Evolutionary conservation across 2,888 invertebrate species (phyloP).

Genomic region (Punctoribates punctum): DNA sequence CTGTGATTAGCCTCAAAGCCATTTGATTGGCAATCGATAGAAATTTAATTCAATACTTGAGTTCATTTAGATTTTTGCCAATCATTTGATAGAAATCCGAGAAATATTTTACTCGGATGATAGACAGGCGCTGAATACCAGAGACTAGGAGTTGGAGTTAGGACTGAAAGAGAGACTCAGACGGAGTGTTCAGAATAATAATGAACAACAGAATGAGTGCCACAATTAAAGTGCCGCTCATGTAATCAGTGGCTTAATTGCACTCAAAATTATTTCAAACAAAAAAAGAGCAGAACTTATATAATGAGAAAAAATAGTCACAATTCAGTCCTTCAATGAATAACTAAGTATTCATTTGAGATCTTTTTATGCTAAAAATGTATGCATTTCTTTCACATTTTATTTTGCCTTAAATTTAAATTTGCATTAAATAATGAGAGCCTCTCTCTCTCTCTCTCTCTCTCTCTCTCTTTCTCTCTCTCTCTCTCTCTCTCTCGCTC

Average conservation of each 20-base stretch:
- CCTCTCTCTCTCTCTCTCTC: neutral
- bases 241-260: conserved; percentile 14
- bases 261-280: neutral
- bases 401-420: too few species aligned
- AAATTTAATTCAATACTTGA: neutral
- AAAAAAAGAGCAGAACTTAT: neutral
- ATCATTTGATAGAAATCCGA: conserved; percentile 1
- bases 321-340: neutral
- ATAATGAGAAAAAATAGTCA: neutral
- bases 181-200: neutral
- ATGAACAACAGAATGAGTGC: neutral
- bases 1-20: neutral
- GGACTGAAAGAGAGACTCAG: neutral
- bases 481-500: neutral
- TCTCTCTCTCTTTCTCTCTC: neutral
- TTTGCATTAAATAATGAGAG: too few species aligned
- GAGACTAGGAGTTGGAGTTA: neutral
- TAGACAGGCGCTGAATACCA: neutral
- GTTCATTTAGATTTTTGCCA: neutral
- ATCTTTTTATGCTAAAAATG: too few species aligned
- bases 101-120: neutral
- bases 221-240: conserved; percentile 23
- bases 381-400: too few species aligned
- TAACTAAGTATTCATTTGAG: too few species aligned
- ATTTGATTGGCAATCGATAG: neutral